Evolutionary conservation across 2,113 vertebrate species (phyloP).

Genomic region (Trinectes maculatus): DNA sequence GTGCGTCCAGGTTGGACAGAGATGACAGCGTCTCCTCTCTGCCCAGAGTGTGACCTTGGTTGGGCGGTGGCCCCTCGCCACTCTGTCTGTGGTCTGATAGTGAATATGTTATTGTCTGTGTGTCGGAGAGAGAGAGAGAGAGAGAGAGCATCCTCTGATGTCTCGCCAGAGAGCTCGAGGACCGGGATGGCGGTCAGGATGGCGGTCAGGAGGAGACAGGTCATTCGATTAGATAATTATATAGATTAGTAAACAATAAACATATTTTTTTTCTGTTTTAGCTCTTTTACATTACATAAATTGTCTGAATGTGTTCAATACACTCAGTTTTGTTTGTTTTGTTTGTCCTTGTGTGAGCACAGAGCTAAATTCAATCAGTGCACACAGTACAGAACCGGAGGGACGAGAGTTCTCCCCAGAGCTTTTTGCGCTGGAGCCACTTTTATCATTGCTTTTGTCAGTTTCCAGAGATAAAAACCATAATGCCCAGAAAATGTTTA

Average conservation of each 20-base stretch:
- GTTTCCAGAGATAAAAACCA: conserved; percentile 48
- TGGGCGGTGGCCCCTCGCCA: conserved; percentile 27
- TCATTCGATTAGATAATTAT: too few relatives aligned
- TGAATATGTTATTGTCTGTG: conserved; percentile 24
- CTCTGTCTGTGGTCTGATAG: conserved; percentile 56
- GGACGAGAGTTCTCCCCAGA: not conserved
- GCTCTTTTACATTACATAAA: too few relatives aligned
- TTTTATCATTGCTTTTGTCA: conserved; percentile 41
- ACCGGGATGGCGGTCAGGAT: conserved; percentile 41
- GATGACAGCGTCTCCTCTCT: conserved; percentile 64
- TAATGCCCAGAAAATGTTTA: conserved; percentile 48
- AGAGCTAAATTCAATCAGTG: conserved; percentile 3
- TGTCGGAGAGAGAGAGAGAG: not conserved
- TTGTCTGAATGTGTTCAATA: too few relatives aligned
- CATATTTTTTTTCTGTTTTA: too few relatives aligned
- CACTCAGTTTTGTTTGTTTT: too few relatives aligned
- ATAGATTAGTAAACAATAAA: too few relatives aligned
- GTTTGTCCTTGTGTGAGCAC: not conserved
- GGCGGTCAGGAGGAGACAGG: conserved; percentile 21
- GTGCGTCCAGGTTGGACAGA: conserved; percentile 64
- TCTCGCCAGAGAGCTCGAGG: conserved; percentile 54
- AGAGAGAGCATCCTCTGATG: conserved; percentile 44
- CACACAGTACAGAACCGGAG: conserved; percentile 8
- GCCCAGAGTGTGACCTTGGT: conserved; percentile 68
- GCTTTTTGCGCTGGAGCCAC: too few relatives aligned